Evolutionary conservation across 2,888 invertebrate species (phyloP).

Genomic region (Latrodectus elegans): DNA sequence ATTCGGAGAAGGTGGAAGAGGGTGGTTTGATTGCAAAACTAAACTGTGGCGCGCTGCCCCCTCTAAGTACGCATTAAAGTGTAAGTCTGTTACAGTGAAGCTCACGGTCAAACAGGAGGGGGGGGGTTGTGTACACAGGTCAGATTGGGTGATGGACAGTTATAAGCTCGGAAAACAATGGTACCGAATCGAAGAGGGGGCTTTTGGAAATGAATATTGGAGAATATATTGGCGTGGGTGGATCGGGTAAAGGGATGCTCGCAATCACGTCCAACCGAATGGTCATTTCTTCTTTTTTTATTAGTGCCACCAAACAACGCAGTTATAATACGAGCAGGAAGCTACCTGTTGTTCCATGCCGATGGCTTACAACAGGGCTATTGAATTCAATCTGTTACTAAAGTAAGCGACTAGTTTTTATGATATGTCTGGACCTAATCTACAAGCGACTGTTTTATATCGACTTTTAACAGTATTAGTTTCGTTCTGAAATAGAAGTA

Average conservation of each 20-base stretch:
- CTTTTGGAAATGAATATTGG: conserved; percentile 41
- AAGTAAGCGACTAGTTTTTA: too few species aligned
- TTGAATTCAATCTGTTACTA: too few species aligned
- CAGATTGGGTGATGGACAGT: conserved; percentile 51
- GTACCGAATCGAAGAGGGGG: background rate
- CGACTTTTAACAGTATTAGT: too few species aligned
- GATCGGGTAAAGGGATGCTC: background rate
- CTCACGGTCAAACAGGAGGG: conserved; percentile 36
- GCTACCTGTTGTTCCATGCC: too few species aligned
- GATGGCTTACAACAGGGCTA: too few species aligned
- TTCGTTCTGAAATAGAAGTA: too few species aligned
- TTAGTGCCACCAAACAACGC: too few species aligned
- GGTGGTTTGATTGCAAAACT: conserved; percentile 53
- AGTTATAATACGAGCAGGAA: too few species aligned
- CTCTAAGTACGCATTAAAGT: conserved; percentile 69
- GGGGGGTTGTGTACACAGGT: conserved; percentile 37
- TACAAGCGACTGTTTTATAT: too few species aligned
- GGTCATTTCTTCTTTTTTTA: too few species aligned
- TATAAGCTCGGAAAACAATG: conserved; percentile 61
- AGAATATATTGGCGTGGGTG: background rate
- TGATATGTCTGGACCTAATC: too few species aligned
- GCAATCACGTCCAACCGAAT: too few species aligned
- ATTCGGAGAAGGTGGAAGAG: background rate
- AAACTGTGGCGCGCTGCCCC: conserved; percentile 19
- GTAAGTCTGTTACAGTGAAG: conserved; percentile 51